phyloP scores from a whole-genome alignment of 2,888 invertebrate genomes.

The Diachrysia chrysitis region DNA sequence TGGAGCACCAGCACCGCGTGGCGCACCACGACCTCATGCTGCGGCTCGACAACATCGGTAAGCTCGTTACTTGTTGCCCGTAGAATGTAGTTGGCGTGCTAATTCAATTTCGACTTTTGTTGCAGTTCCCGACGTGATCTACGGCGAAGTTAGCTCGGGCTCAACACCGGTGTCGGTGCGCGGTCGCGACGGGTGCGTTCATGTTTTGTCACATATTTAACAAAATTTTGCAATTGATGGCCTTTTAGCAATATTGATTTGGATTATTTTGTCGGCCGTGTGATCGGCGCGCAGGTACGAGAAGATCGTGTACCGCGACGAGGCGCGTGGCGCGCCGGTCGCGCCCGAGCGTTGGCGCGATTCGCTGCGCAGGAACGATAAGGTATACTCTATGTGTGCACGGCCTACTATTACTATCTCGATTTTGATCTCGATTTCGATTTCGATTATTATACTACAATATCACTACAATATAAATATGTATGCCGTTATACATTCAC shows the following conservation, averaged over 20 bases:
- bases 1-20: conserved; percentile 54
- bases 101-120: not conserved
- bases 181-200: conserved; percentile 77
- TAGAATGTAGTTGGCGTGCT: not conserved
- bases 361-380: conserved; percentile 87
- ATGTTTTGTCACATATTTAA: not conserved
- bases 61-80: not conserved
- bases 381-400: conserved; percentile 66
- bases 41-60: conserved; percentile 71
- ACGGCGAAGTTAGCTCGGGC: conserved; percentile 76
- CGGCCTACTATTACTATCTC: too few relatives aligned
- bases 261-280: not conserved
- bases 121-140: conserved; percentile 88
- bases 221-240: too few relatives aligned
- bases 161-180: conserved; percentile 70
- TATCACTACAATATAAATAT: too few relatives aligned
- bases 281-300: conserved; percentile 69
- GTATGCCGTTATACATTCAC: too few relatives aligned
- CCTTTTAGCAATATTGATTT: not conserved
- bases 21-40: conserved; percentile 62
- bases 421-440: too few relatives aligned
- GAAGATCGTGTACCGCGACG: conserved; percentile 75
- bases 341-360: conserved; percentile 86
- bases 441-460: too few relatives aligned
- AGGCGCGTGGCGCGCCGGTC: conserved; percentile 37